Percentiles rank a stretch among this genome's conserved stretches.
Evolutionary conservation across 1,140 invertebrate genomes (phyloP).

Genomic region (Paraescarpia echinospica): DNA sequence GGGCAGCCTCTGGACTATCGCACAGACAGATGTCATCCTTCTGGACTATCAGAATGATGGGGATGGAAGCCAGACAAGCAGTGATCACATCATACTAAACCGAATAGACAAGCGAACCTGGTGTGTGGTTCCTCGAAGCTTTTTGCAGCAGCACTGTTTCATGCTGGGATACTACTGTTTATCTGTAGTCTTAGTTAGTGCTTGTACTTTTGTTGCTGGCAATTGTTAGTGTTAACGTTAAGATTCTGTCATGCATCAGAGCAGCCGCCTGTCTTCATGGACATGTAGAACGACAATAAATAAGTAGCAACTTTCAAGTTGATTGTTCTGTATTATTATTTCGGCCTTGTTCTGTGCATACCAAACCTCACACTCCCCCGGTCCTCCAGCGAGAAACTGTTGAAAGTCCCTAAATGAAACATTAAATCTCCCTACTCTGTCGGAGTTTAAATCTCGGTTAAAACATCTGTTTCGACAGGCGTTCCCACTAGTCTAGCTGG

Average conservation of each 20-base stretch:
- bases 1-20: background rate
- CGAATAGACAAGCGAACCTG: background rate
- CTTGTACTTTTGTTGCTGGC: background rate
- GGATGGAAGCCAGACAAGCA: background rate
- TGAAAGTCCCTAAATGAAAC: too few relatives aligned
- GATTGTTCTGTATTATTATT: background rate
- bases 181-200: background rate
- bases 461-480: too few relatives aligned
- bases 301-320: background rate
- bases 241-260: background rate
- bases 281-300: background rate
- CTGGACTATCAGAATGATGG: background rate
- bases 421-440: too few relatives aligned
- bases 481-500: too few relatives aligned
- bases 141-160: background rate
- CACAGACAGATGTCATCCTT: background rate
- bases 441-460: too few relatives aligned
- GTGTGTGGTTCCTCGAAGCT: background rate
- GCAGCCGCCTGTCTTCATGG: background rate
- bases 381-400: too few relatives aligned
- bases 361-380: too few relatives aligned
- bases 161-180: background rate
- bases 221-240: background rate
- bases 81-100: background rate
- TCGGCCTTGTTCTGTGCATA: too few relatives aligned